Percentiles rank a stretch among this genome's conserved stretches.
These are phyloP conservation scores for Eulemur mongoz DNA, from an alignment of 2,797 vertebrate species.

Conservation along the genomic window DNA sequence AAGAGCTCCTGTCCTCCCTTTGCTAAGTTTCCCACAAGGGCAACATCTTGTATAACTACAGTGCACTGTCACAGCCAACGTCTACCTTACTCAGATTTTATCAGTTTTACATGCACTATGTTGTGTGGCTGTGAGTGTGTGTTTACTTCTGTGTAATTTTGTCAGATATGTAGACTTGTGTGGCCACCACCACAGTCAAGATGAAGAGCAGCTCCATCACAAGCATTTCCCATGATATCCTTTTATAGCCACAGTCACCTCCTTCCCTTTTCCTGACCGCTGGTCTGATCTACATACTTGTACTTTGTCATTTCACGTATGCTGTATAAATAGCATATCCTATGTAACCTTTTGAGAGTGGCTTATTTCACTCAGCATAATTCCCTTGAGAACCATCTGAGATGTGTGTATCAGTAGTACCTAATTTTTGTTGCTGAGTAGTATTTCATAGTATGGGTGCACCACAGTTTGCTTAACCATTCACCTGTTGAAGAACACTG, in stretches of 20 bases:
- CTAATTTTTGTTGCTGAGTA: background rate
- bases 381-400: background rate
- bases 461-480: background rate
- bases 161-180: background rate
- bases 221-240: background rate
- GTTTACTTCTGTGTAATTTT: background rate
- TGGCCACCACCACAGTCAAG: background rate
- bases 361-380: background rate
- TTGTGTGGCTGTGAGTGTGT: too few relatives aligned
- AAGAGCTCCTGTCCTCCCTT: background rate
- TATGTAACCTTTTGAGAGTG: background rate
- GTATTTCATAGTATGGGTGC: background rate
- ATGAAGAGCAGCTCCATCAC: background rate
- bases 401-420: background rate
- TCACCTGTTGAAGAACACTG: background rate
- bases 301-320: background rate
- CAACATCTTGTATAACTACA: rapidly evolving
- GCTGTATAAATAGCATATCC: background rate
- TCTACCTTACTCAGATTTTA: background rate
- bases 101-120: rapidly evolving
- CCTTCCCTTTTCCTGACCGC: background rate
- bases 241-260: background rate
- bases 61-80: background rate
- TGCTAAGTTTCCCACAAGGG: background rate
- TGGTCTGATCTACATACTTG: rapidly evolving